These are phyloP conservation scores for Plectropomus leopardus DNA, from an alignment of 2,113 vertebrate genomes.

Conservation along the genomic window DNA sequence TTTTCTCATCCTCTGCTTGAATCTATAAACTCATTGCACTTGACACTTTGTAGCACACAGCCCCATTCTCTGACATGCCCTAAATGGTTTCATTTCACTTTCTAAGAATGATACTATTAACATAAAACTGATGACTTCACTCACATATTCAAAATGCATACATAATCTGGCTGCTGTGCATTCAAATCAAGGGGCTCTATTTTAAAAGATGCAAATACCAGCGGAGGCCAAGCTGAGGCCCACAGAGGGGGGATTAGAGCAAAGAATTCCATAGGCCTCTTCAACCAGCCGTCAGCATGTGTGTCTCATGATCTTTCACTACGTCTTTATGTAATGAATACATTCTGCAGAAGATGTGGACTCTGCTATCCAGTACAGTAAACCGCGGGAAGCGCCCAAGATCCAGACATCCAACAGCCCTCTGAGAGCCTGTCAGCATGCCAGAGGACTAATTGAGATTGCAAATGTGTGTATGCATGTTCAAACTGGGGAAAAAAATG, in stretches of 20 bases:
- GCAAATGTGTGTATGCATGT: neutral
- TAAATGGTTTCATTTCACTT: neutral
- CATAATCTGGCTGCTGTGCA: slow-evolving; percentile 3
- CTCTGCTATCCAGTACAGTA: neutral
- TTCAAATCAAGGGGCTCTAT: slow-evolving; percentile 63
- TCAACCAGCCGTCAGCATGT: slow-evolving; percentile 16
- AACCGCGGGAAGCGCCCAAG: slow-evolving; percentile 4
- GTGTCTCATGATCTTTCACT: slow-evolving; percentile 38
- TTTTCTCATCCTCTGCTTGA: neutral
- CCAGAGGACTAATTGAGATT: slow-evolving; percentile 1
- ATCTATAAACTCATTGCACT: neutral
- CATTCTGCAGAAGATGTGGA: slow-evolving; percentile 3
- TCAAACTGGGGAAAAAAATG: slow-evolving; percentile 28
- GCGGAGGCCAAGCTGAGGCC: slow-evolving; percentile 62
- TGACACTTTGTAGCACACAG: neutral
- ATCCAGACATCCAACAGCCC: slow-evolving; percentile 7
- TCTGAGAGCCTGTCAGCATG: slow-evolving; percentile 3
- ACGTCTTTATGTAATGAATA: slow-evolving; percentile 7
- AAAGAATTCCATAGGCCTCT: slow-evolving; percentile 48
- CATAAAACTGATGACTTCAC: neutral
- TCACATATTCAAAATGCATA: neutral
- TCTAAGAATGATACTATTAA: neutral
- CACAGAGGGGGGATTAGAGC: slow-evolving; percentile 51
- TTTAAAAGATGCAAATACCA: slow-evolving; percentile 75
- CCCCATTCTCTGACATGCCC: neutral